A percentile compares a stretch with the other conserved stretches of the same genome.
Conservation (phyloP, 2,113 vertebrate species). For the Suricata suricatta region DNA sequence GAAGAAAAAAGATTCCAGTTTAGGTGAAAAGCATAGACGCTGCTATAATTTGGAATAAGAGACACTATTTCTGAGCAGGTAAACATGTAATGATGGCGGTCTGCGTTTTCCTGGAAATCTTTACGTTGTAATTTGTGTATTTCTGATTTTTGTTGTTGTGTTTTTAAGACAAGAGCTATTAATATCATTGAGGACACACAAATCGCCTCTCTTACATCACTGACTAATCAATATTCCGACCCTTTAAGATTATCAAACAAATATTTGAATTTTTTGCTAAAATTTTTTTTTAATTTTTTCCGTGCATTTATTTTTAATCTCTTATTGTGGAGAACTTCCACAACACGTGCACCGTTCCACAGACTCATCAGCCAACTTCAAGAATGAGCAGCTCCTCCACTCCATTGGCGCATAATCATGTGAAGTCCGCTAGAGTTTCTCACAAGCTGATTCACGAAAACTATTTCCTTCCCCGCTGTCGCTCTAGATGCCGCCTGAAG, state of each 20-base stretch:
- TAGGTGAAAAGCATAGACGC: neutral
- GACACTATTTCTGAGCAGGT: neutral
- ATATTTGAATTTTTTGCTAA: neutral
- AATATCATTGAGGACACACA: neutral
- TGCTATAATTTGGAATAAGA: neutral
- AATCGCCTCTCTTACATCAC: neutral
- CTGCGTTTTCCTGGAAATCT: neutral
- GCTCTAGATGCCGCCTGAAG: too few species aligned
- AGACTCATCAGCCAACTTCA: too few species aligned
- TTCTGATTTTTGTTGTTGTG: neutral
- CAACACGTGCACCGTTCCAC: fast-evolving
- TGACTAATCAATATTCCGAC: neutral
- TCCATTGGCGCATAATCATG: too few species aligned
- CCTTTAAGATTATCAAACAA: neutral
- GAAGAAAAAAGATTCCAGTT: neutral
- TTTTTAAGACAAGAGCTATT: neutral
- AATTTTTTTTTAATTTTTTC: neutral
- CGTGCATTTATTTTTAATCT: neutral
- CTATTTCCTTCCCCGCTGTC: too few species aligned
- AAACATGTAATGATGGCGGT: neutral
- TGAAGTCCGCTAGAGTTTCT: neutral
- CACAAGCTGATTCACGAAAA: neutral
- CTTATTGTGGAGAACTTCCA: neutral
- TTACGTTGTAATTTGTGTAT: neutral
- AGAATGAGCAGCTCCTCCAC: neutral